Base-by-base conservation (phyloP, 2,888 invertebrate species). In the Ormyrus pomaceus region DNA sequence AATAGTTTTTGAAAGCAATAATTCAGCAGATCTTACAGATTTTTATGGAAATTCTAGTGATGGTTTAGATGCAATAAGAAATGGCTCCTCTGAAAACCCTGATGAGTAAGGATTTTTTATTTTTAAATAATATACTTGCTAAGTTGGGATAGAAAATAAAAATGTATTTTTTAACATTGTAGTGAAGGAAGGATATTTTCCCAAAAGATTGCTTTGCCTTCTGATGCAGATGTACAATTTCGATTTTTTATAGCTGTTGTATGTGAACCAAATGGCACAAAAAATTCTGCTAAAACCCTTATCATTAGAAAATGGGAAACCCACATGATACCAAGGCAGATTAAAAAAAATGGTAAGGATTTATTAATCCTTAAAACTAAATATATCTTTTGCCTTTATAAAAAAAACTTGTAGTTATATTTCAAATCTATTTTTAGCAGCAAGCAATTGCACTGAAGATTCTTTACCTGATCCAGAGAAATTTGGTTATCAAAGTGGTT, bases 271-370 rank as follows among this genome's bases (percentile, higher is more conserved):
- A 92, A 92, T 68, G 89, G 88, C n/a, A 88, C 88, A 79, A 89
- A 90, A 82, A 89, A 90, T 81, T 87, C 87, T 10, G 89, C 91
- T 46, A 89, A 87, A 83, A 91, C 91, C 68, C 90, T 94, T 9
- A 92, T 95, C 80, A 94, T 97, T 11, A 92, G 95, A 9, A 93
- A 93, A 81, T 97, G 97, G 97, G 97, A 98, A 91, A 95, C 96
- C 0, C 94, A 95, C 87, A 90, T 95, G 83, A 91, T 92, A 73
- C 94, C 97, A 48, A 92, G 97, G 83, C 86, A 92, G 69, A 93
- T 96, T 64, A 91, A 91, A 66, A 92, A 91, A 80, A 87, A 91
- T 66, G 87, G 92, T 92, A 90, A 86, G 84, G 89, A 82, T 50
- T 34, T 53, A 45, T 13, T 7, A 6, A 13, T 58, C 64, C n/a